phyloP scores from a whole-genome alignment of 35 echinoderm and acorn worm species.

The Eucidaris tribuloides region DNA sequence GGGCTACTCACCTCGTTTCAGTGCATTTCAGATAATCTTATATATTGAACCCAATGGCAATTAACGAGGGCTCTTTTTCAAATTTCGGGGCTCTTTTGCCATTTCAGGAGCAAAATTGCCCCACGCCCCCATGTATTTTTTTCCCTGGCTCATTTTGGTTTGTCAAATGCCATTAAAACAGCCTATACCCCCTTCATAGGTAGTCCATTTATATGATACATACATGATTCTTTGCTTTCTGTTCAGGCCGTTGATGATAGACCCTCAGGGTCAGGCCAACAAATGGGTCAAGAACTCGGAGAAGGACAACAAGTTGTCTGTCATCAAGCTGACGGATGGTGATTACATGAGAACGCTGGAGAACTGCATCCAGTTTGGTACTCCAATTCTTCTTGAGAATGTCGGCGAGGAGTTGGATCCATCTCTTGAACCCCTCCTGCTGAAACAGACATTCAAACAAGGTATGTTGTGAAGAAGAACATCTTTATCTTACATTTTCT shows the following conservation, averaged over 20 bases:
- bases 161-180: no score
- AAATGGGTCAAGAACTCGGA: conserved; percentile 99
- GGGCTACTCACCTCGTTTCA: no score
- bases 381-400: conserved; percentile 94
- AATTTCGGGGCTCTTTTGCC: no score
- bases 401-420: conserved; percentile 96
- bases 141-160: no score
- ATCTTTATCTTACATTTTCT: not conserved
- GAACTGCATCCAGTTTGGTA: conserved; percentile 98
- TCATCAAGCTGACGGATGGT: conserved; percentile 94
- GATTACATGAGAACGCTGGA: conserved; percentile 99
- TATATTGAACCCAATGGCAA: no score
- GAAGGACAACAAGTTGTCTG: conserved; percentile 94
- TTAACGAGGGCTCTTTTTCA: no score
- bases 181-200: no score
- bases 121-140: no score
- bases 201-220: no score
- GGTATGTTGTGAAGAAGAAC: conserved; percentile 72
- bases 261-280: conserved; percentile 98
- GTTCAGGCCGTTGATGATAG: conserved; percentile 96
- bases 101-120: no score
- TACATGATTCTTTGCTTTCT: not conserved
- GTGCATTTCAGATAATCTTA: no score
- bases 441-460: conserved; percentile 99
- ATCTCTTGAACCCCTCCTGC: conserved; percentile 89